These are phyloP conservation scores for Lysandra bellargus DNA, from an alignment of 2,888 invertebrate genomes.

Conservation along the genomic window DNA sequence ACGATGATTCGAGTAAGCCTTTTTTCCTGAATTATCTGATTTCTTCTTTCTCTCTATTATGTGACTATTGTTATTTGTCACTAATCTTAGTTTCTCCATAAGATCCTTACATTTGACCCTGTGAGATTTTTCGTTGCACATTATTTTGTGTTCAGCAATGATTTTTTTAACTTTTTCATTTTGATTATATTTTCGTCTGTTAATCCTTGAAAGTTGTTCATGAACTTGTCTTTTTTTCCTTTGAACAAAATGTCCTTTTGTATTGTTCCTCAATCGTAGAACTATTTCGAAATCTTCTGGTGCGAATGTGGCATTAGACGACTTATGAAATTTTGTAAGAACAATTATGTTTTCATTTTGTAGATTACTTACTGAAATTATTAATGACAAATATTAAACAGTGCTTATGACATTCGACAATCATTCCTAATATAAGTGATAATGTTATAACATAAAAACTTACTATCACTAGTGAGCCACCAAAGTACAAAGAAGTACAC, in stretches of 20 bases:
- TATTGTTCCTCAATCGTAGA: slow-evolving; percentile 53
- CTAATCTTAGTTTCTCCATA: slow-evolving; percentile 53
- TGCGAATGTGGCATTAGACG: slow-evolving; percentile 53
- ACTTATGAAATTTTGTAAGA: slow-evolving; percentile 52
- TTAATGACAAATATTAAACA: slow-evolving; percentile 1
- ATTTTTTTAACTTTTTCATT: slow-evolving; percentile 57
- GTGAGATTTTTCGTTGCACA: slow-evolving; percentile 56
- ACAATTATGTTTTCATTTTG: slow-evolving; percentile 58
- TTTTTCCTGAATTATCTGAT: slow-evolving; percentile 5
- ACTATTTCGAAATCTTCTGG: slow-evolving; percentile 53
- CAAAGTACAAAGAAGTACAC: slow-evolving; percentile 37
- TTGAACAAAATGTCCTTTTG: slow-evolving; percentile 41
- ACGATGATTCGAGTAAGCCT: not conserved
- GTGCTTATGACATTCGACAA: no score
- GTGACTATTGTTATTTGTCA: slow-evolving; percentile 44
- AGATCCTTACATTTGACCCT: slow-evolving; percentile 60
- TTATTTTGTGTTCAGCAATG: slow-evolving; percentile 56
- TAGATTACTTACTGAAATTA: slow-evolving; percentile 43
- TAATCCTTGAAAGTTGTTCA: slow-evolving; percentile 7
- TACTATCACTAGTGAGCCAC: slow-evolving; percentile 37
- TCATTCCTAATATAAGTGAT: no score
- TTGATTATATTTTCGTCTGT: slow-evolving; percentile 46
- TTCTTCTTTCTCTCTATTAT: not conserved
- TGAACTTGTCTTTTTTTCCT: slow-evolving; percentile 51
- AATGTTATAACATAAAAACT: slow-evolving; percentile 7